A percentile compares a stretch with the other conserved stretches of the same genome.
phyloP scores from a whole-genome alignment of 2,797 vertebrate genomes.

The Aeoliscus strigatus region DNA sequence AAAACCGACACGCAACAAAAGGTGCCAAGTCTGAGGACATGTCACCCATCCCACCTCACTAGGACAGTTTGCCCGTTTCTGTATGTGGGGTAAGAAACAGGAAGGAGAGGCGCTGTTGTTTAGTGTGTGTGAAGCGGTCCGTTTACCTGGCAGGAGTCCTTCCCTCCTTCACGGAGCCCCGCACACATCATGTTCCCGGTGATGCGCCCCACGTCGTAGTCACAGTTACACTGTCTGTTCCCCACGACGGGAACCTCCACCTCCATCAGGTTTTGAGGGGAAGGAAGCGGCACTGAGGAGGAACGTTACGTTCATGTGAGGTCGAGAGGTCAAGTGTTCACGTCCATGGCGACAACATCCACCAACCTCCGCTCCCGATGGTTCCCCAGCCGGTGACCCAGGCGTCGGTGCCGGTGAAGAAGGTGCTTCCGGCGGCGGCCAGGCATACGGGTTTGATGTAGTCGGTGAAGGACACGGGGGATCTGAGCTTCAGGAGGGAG shows the following conservation, averaged over 20 bases:
- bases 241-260: constrained; percentile 58
- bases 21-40: too few relatives aligned
- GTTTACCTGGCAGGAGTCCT: constrained; percentile 66
- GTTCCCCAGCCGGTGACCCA: constrained; percentile 64
- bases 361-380: constrained; percentile 13
- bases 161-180: constrained; percentile 49
- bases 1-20: too few relatives aligned
- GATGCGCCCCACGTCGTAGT: background rate
- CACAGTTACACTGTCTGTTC: constrained; percentile 43
- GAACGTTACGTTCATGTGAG: too few relatives aligned
- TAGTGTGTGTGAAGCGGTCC: background rate
- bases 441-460: constrained; percentile 50
- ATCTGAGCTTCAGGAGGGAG: constrained; percentile 44
- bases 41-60: too few relatives aligned
- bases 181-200: constrained; percentile 69
- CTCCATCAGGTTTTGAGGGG: constrained; percentile 57
- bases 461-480: constrained; percentile 28
- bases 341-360: too few relatives aligned
- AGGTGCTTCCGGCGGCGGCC: constrained; percentile 32
- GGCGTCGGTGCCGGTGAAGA: constrained; percentile 11
- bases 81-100: background rate
- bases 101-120: background rate
- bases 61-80: too few relatives aligned
- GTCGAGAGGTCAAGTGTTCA: too few relatives aligned
- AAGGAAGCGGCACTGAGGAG: constrained; percentile 21